Evolutionary conservation across 2,888 invertebrate genomes (phyloP).

Genomic region (Gymnoscelis rufifasciata): DNA sequence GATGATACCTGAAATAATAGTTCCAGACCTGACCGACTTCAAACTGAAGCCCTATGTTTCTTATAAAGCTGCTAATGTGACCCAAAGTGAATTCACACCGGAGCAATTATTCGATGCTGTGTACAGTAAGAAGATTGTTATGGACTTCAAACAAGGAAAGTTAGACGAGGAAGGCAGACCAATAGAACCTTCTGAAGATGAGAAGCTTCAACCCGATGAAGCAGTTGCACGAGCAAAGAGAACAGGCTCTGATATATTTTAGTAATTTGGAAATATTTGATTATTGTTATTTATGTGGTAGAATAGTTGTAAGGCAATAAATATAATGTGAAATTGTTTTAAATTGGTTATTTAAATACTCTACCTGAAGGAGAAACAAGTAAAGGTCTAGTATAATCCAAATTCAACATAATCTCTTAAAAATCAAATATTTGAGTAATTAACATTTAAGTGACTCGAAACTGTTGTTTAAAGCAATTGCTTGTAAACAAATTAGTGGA

Average conservation of each 20-base stretch:
- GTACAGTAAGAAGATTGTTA: slow-evolving; percentile 87
- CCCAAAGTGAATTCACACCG: slow-evolving; percentile 90
- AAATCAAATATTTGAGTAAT: no score
- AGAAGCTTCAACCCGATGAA: slow-evolving; percentile 84
- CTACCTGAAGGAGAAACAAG: no score
- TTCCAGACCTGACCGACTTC: slow-evolving; percentile 91
- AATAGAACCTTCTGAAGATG: slow-evolving; percentile 84
- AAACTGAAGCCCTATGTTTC: slow-evolving; percentile 96
- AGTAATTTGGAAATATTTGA: slow-evolving; percentile 18
- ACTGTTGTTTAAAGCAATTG: no score
- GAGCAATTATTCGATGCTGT: slow-evolving; percentile 89
- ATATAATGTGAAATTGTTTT: slow-evolving; percentile 13
- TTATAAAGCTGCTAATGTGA: slow-evolving; percentile 86
- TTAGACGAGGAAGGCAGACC: slow-evolving; percentile 84
- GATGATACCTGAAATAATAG: slow-evolving; percentile 94
- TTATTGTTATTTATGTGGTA: slow-evolving; percentile 30
- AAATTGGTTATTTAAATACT: background rate
- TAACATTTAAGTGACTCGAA: no score
- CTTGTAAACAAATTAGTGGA: no score
- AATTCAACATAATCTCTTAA: no score
- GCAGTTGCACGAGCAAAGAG: slow-evolving; percentile 84
- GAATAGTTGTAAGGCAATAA: slow-evolving; percentile 36
- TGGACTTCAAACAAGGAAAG: slow-evolving; percentile 85
- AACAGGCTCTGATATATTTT: slow-evolving; percentile 91
- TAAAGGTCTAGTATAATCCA: no score